Conservation (phyloP, 2,888 invertebrate species). For the Bombyx huttoni region DNA sequence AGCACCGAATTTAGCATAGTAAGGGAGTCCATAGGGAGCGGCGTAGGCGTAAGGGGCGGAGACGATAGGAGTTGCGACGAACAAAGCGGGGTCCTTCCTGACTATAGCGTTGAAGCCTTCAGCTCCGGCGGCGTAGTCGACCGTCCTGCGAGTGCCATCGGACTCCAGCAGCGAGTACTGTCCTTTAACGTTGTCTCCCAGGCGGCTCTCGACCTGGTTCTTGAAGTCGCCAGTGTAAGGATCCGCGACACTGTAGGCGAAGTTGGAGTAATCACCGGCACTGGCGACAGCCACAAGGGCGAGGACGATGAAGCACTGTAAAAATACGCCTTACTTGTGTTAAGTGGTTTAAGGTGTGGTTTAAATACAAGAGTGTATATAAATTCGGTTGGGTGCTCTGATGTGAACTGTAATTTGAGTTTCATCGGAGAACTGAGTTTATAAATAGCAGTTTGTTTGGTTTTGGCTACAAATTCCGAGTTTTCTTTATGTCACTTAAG, state of each 20-base stretch:
- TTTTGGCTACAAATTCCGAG: too few species aligned
- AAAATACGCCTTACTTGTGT: too few species aligned
- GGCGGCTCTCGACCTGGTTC: slow-evolving; percentile 44
- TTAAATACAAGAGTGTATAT: too few species aligned
- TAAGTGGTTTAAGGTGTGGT: too few species aligned
- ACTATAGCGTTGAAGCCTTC: slow-evolving; percentile 70
- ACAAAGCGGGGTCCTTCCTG: slow-evolving; percentile 47
- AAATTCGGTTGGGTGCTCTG: too few species aligned
- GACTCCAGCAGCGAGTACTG: slow-evolving; percentile 54
- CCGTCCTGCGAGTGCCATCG: slow-evolving; percentile 64
- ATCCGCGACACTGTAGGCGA: slow-evolving; percentile 65
- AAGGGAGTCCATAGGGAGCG: slow-evolving; percentile 3
- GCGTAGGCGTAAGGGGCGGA: slow-evolving; percentile 8
- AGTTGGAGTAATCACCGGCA: slow-evolving; percentile 41
- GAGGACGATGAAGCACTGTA: slow-evolving; percentile 36
- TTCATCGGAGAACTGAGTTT: too few species aligned
- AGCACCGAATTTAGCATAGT: slow-evolving; percentile 4
- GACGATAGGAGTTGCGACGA: slow-evolving; percentile 18
- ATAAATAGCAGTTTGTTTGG: too few species aligned
- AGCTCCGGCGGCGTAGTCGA: slow-evolving; percentile 67
- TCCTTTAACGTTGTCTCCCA: slow-evolving; percentile 24
- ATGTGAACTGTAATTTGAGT: too few species aligned
- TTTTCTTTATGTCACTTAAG: too few species aligned
- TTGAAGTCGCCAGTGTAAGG: slow-evolving; percentile 65
- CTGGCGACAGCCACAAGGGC: slow-evolving; percentile 31